phyloP scores from a whole-genome alignment of 2,797 vertebrate genomes.

The Orestias chungarensis region DNA sequence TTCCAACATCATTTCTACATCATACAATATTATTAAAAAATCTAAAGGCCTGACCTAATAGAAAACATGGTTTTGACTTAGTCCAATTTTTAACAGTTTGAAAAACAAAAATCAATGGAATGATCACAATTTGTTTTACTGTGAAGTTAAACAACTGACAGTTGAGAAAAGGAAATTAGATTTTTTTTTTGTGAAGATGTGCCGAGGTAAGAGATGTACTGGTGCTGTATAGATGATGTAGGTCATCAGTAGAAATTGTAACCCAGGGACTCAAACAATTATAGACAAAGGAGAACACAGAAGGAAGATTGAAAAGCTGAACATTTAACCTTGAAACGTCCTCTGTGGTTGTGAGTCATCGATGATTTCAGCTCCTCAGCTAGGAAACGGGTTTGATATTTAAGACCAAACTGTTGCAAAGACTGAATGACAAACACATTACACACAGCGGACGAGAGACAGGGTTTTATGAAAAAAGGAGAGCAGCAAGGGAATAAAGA shows the following conservation, averaged over 20 bases:
- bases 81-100: not conserved
- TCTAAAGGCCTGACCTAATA: not conserved
- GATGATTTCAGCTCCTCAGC: constrained; percentile 10
- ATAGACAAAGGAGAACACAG: constrained; percentile 34
- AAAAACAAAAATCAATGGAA: not conserved
- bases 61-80: not conserved
- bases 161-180: constrained; percentile 1
- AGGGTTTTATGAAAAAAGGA: constrained; percentile 25
- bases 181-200: constrained; percentile 28
- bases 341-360: constrained; percentile 17
- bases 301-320: constrained; percentile 29
- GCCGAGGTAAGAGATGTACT: constrained; percentile 40
- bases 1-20: not conserved
- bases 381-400: constrained; percentile 15
- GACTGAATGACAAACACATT: constrained; percentile 32
- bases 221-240: constrained; percentile 37
- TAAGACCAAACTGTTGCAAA: constrained; percentile 33
- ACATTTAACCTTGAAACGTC: constrained; percentile 48
- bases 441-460: constrained; percentile 9
- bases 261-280: constrained; percentile 42
- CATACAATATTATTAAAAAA: not conserved
- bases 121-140: not conserved
- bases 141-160: not conserved
- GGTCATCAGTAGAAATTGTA: constrained; percentile 36
- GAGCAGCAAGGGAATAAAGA: constrained; percentile 17